A percentile compares a stretch with the other conserved stretches of the same genome.
Conservation (phyloP, 2,797 vertebrate genomes). For the Todus mexicanus region DNA sequence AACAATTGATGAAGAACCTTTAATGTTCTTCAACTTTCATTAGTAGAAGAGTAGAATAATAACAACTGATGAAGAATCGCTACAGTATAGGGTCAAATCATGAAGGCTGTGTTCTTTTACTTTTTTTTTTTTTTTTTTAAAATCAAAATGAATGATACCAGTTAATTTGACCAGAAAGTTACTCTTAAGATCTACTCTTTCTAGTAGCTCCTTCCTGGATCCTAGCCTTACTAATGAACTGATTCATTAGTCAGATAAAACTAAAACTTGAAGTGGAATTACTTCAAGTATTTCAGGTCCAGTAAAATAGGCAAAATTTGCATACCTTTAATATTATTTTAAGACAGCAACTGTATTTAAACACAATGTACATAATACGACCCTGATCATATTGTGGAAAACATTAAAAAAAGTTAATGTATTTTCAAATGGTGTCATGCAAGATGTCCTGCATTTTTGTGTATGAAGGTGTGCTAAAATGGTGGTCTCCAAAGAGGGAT, state of each 20-base stretch:
- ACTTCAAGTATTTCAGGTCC: neutral
- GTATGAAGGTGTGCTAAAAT: neutral
- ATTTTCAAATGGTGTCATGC: neutral
- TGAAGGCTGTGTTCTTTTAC: neutral
- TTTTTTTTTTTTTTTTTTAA: neutral
- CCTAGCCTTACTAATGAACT: neutral
- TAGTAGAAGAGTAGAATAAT: neutral
- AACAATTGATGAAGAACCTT: neutral
- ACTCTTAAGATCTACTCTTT: neutral
- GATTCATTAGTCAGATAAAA: neutral
- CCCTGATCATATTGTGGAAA: neutral
- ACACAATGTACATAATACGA: neutral
- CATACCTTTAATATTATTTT: neutral
- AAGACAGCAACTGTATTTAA: neutral
- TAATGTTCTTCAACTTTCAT: neutral
- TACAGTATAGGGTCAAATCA: neutral
- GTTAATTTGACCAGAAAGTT: neutral
- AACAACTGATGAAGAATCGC: neutral
- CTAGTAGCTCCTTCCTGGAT: neutral
- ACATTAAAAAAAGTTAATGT: neutral
- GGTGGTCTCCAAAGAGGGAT: neutral
- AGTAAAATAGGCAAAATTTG: neutral
- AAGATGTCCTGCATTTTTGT: neutral
- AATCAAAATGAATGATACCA: neutral
- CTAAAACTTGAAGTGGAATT: neutral